phyloP scores from a whole-genome alignment of 2,888 invertebrate species.

The Leptinotarsa peninsularis region DNA sequence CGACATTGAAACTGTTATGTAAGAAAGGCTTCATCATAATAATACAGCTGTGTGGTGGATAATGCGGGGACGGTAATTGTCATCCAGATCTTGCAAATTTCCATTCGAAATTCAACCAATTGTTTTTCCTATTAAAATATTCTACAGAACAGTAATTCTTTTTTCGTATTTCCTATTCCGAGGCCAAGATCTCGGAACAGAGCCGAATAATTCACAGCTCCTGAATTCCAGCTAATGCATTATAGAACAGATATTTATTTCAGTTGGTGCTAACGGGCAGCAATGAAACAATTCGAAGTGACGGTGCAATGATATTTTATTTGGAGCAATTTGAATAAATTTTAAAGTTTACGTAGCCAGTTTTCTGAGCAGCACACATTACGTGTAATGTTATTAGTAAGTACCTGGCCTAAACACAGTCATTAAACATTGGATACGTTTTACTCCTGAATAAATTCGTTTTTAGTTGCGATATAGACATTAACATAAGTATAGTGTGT shows the following conservation, averaged over 20 bases:
- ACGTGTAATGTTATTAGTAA: constrained; percentile 37
- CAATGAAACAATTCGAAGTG: constrained; percentile 10
- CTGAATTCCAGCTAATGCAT: constrained; percentile 1
- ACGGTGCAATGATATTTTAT: constrained; percentile 22
- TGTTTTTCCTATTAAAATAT: not conserved
- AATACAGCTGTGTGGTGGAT: too few species aligned
- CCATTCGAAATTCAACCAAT: not conserved
- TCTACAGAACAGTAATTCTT: not conserved
- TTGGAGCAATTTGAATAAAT: constrained; percentile 32
- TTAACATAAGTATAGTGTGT: constrained; percentile 36
- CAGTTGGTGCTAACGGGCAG: not conserved
- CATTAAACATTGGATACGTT: constrained; percentile 37
- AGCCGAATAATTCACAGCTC: not conserved
- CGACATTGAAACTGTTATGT: too few species aligned
- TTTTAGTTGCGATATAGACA: constrained; percentile 38
- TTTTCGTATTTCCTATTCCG: constrained; percentile 5
- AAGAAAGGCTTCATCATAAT: too few species aligned
- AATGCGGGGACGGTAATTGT: not conserved
- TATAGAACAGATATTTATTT: constrained; percentile 2
- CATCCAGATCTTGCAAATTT: not conserved
- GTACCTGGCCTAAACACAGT: constrained; percentile 36
- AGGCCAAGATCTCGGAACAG: not conserved
- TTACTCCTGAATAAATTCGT: constrained; percentile 37
- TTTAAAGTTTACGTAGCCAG: constrained; percentile 21
- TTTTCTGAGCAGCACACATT: constrained; percentile 24